Evolutionary conservation across 2,888 invertebrate species (phyloP).

Genomic region (Caenorhabditis parvicauda): DNA sequence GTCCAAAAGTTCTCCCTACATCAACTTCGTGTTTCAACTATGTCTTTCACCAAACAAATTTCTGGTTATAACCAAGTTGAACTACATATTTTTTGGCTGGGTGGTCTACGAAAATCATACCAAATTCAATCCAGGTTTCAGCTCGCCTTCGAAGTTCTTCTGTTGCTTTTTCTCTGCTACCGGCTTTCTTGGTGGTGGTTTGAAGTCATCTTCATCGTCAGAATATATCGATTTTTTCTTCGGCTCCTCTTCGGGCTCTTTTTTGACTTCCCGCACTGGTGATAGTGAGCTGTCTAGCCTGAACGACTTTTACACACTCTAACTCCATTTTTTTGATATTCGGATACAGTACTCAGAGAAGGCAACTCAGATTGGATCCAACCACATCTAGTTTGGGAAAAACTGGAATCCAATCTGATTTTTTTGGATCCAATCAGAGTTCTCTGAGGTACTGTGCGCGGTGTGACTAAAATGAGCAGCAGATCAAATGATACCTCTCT

Average conservation of each 20-base stretch:
- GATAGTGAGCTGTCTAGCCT: constrained; percentile 20
- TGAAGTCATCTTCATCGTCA: constrained; percentile 22
- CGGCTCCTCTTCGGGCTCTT: constrained; percentile 4
- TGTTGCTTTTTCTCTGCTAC: constrained; percentile 2
- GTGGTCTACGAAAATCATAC: constrained; percentile 4
- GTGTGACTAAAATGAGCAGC: no score
- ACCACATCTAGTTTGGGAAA: no score
- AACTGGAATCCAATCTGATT: no score
- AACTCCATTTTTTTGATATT: neutral
- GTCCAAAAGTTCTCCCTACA: no score
- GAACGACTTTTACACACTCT: neutral
- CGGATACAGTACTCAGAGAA: no score
- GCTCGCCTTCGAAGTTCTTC: constrained; percentile 38
- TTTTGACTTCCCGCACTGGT: constrained; percentile 7
- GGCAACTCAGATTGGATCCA: no score
- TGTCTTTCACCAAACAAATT: no score
- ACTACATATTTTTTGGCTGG: no score
- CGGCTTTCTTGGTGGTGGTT: constrained; percentile 8
- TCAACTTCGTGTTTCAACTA: constrained; percentile 9
- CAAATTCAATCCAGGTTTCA: constrained; percentile 40
- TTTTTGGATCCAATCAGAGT: no score
- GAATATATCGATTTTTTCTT: constrained; percentile 33
- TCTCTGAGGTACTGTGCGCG: no score
- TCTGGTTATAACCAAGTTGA: no score
- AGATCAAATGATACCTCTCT: no score